phyloP scores from a whole-genome alignment of 2,113 vertebrate genomes.

The Probosciger aterrimus region DNA sequence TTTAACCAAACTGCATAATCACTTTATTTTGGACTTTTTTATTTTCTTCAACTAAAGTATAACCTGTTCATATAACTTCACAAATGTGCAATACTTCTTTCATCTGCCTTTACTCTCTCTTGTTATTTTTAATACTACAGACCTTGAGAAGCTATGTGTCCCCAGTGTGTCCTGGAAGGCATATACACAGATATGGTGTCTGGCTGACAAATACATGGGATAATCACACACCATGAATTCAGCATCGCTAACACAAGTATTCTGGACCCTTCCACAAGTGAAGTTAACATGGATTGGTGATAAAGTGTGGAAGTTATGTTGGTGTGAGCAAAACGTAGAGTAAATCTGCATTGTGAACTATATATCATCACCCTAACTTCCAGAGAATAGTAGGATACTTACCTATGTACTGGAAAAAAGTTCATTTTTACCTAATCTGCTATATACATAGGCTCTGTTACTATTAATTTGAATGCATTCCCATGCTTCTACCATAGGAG shows the following conservation, averaged over 20 bases:
- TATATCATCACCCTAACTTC: accelerated
- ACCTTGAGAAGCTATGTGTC: accelerated
- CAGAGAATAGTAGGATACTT: neutral
- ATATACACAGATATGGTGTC: neutral
- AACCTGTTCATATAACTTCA: neutral
- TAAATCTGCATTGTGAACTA: neutral
- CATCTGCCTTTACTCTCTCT: neutral
- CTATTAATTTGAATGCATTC: neutral
- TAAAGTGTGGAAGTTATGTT: accelerated
- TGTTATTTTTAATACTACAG: neutral
- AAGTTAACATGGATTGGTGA: neutral
- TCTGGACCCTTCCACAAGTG: neutral
- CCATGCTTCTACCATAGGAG: neutral
- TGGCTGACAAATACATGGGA: neutral
- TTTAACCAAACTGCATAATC: neutral
- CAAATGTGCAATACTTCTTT: neutral
- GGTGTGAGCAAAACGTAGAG: neutral
- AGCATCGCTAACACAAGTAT: neutral
- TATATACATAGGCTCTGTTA: no score
- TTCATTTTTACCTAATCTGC: neutral
- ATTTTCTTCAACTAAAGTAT: neutral
- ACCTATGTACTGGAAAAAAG: accelerated
- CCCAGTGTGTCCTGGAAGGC: neutral
- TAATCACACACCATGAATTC: neutral
- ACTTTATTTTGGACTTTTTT: neutral